phyloP scores from a whole-genome alignment of 2,797 vertebrate genomes.

The Phylloscopus collybita region DNA sequence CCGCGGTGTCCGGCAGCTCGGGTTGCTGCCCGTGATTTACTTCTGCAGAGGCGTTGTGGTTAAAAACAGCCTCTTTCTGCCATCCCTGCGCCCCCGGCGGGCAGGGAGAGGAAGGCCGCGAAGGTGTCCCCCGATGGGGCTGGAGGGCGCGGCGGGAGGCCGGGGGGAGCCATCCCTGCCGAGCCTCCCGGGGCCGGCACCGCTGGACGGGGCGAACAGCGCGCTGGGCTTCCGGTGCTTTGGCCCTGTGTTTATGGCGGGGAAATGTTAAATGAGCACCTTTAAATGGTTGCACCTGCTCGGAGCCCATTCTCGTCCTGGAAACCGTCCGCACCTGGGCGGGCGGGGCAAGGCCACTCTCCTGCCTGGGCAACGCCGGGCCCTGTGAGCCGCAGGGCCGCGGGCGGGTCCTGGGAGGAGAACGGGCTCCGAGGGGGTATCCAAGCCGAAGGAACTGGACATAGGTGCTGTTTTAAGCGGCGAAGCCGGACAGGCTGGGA shows the following conservation, averaged over 20 bases:
- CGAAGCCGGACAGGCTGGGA: accelerated
- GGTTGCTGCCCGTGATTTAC: not conserved
- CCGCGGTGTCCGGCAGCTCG: not conserved
- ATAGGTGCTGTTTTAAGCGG: not conserved
- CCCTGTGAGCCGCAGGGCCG: accelerated
- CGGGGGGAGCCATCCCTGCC: accelerated
- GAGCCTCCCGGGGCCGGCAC: no score
- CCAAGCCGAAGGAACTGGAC: not conserved
- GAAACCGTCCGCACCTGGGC: not conserved
- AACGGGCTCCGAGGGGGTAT: accelerated
- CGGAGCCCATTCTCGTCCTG: not conserved
- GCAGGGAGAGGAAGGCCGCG: not conserved
- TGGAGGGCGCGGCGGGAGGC: not conserved
- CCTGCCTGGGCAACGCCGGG: accelerated
- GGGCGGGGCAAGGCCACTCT: not conserved
- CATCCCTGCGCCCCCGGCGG: not conserved
- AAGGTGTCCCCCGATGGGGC: not conserved
- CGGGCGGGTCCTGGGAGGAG: not conserved
- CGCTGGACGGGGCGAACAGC: not conserved
- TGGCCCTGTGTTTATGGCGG: no score
- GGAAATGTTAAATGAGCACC: no score
- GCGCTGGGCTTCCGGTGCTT: not conserved
- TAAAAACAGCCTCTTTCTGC: not conserved
- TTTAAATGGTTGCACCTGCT: no score
- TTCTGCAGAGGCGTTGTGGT: not conserved